Conservation (phyloP, 2,797 vertebrate species). For the Coendou prehensilis region DNA sequence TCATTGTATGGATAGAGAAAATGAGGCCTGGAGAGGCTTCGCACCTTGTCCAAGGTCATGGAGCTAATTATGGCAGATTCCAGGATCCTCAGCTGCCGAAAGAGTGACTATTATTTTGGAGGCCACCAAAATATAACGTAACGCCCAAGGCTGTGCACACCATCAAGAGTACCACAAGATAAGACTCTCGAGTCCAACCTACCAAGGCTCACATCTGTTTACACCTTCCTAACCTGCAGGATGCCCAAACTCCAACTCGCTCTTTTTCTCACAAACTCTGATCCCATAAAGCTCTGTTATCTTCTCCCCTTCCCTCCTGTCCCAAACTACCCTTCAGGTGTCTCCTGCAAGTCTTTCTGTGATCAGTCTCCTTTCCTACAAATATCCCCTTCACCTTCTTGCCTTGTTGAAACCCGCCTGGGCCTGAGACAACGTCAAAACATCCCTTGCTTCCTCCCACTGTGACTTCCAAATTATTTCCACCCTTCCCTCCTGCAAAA, state of each 20-base stretch:
- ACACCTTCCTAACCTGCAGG: background rate
- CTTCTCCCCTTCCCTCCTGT: background rate
- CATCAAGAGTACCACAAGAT: background rate
- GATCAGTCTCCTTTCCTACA: background rate
- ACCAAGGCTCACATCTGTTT: background rate
- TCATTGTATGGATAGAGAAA: background rate
- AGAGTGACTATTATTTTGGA: background rate
- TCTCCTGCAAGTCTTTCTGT: background rate
- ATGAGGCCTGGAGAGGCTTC: background rate
- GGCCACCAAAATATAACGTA: background rate
- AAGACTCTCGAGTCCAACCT: background rate
- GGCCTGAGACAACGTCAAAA: background rate
- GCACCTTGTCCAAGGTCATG: background rate
- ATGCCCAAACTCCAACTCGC: background rate
- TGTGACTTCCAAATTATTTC: slow-evolving; percentile 29
- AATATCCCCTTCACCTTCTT: background rate
- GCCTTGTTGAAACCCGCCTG: background rate
- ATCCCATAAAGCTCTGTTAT: background rate
- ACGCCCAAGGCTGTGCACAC: background rate
- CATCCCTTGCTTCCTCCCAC: background rate
- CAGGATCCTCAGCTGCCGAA: background rate
- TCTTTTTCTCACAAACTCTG: slow-evolving; percentile 16
- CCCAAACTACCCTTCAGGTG: background rate
- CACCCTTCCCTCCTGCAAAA: background rate
- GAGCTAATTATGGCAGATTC: background rate